Conservation (phyloP, 2,113 vertebrate species). For the Tenebrosternarchus preto region DNA sequence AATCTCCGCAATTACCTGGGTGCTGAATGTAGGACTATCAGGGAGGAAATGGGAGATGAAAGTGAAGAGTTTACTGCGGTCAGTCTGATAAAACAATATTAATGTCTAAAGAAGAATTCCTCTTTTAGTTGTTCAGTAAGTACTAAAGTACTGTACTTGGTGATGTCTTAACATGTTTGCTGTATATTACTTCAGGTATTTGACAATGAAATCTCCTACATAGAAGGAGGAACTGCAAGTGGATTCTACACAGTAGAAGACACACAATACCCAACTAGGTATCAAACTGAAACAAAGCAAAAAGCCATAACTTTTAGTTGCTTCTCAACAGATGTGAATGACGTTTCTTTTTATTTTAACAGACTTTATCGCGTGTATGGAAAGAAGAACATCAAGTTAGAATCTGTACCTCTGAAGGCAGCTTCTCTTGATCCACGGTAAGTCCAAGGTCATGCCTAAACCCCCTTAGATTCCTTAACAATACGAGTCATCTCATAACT, state of each 20-base stretch:
- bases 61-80: constrained; percentile 94
- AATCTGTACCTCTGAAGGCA: constrained; percentile 86
- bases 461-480: background rate
- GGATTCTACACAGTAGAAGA: constrained; percentile 98
- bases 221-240: constrained; percentile 92
- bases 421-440: constrained; percentile 90
- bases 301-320: background rate
- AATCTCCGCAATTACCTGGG: constrained; percentile 95
- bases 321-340: background rate
- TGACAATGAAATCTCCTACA: constrained; percentile 91
- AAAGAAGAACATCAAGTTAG: constrained; percentile 92
- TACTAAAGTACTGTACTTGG: background rate
- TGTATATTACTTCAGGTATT: constrained; percentile 80
- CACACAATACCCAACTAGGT: constrained; percentile 84
- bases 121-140: background rate
- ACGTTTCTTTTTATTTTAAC: constrained; percentile 30
- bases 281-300: constrained; percentile 9
- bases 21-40: constrained; percentile 85
- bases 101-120: background rate
- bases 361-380: constrained; percentile 95
- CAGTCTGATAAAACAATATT: constrained; percentile 44
- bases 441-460: constrained; percentile 22
- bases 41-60: constrained; percentile 98
- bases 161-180: background rate
- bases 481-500: background rate